Evolutionary conservation across 2,797 vertebrate species (phyloP), one percentile per base, ranked within the genome.

Genomic region (Peromyscus aztecus): DNA sequence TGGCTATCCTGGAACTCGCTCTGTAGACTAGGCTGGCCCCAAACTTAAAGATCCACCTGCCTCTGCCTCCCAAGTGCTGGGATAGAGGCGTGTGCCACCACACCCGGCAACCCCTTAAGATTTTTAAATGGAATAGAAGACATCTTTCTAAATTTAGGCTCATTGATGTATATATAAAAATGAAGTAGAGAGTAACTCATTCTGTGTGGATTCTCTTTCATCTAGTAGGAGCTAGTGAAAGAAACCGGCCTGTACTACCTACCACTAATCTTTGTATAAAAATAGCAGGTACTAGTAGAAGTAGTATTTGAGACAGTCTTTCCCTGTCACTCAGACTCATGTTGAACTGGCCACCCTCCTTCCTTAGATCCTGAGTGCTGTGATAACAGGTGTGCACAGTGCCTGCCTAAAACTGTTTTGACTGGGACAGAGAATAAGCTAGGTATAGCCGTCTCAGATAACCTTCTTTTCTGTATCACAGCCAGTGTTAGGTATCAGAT

Each of bases 101-200:
- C 34, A 1, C 16, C n/a, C 17, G 8, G 6, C 34, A 69, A n/a
- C 17, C 67, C 17, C 31, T 69, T 69, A 34, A 37, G 34, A 69
- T 69, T n/a, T 89, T 27, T 63, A 43, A 96, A 83, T 89, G 31
- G 14, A 94, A 13, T 52, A 88, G 61, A 55, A 82, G 34, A 63
- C 37, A 83, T 9, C 49, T 93, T 92, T 94, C 57, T 90, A 80
- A 95, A 95, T 73, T 46, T 76, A 87, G 84, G 34, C 82, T 82
- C 43, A 84, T 90, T 71, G 78, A 89, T 75, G 83, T 71, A 49
- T 52, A 19, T 6, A 43, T 63, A 78, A 77, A 23, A 82, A 1
- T 71, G 43, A 75, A 93, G 88, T 52, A 93, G 67, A 84, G 92
- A 90, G 11, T 76, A 92, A 84, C 19, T 52, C 29, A 90, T 83